These are phyloP conservation scores for Punctoribates punctum DNA, from an alignment of 2,888 invertebrate species.

Conservation along the genomic window DNA sequence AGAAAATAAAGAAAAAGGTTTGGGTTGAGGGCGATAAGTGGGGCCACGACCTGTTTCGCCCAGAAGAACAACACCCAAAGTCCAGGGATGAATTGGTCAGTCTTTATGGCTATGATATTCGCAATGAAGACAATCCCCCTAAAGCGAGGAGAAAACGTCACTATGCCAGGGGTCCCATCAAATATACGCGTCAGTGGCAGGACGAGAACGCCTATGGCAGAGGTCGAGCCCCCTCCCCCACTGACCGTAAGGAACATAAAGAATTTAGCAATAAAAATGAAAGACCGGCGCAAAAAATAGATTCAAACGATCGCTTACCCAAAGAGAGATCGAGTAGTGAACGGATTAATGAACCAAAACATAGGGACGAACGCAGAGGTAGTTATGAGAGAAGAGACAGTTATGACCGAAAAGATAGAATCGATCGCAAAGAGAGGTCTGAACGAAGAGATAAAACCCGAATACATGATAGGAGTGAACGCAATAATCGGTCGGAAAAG, in stretches of 20 bases:
- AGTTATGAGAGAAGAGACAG: not conserved
- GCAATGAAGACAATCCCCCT: slow-evolving; percentile 86
- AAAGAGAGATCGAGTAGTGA: not conserved
- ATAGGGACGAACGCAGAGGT: not conserved
- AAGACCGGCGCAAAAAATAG: not conserved
- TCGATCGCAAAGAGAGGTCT: slow-evolving; percentile 1
- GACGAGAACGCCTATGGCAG: slow-evolving; percentile 83
- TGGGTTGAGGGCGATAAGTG: slow-evolving; percentile 61
- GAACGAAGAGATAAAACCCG: not conserved
- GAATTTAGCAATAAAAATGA: not conserved
- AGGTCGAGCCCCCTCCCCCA: no score
- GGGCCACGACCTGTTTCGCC: slow-evolving; percentile 81
- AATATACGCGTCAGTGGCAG: slow-evolving; percentile 87
- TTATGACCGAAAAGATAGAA: slow-evolving; percentile 2
- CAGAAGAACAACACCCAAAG: slow-evolving; percentile 77
- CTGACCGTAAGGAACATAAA: not conserved
- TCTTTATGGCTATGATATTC: slow-evolving; percentile 88
- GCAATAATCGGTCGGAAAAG: not conserved
- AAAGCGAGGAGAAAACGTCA: slow-evolving; percentile 72
- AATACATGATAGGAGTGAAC: not conserved
- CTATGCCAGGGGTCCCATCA: slow-evolving; percentile 86
- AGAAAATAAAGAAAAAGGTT: slow-evolving; percentile 48
- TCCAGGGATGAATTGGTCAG: slow-evolving; percentile 75
- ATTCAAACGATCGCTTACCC: not conserved
- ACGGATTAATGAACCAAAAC: not conserved